Conservation (phyloP, 1,140 invertebrate species). For the Drosophila parabipectinata region DNA sequence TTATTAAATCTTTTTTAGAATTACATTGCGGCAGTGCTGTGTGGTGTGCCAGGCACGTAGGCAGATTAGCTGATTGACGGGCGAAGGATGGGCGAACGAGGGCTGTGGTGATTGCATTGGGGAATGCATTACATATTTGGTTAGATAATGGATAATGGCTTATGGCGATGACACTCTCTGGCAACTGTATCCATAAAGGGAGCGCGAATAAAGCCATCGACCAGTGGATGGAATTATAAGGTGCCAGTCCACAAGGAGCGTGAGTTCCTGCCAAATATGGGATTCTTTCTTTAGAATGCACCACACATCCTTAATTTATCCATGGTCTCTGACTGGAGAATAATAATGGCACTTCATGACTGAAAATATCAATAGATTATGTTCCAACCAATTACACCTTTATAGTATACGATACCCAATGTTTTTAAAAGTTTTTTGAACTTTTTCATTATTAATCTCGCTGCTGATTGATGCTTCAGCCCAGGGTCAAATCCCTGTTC, state of each 20-base stretch:
- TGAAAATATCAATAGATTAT: constrained; percentile 1
- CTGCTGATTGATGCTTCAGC: constrained; percentile 51
- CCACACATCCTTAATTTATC: constrained; percentile 19
- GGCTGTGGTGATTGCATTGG: constrained; percentile 31
- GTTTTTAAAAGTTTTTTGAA: constrained; percentile 12
- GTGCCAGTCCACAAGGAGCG: constrained; percentile 22
- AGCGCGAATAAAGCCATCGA: constrained; percentile 26
- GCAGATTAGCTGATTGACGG: constrained; percentile 55
- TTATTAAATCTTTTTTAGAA: constrained; percentile 31
- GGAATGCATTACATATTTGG: constrained; percentile 51
- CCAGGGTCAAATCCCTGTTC: constrained; percentile 17
- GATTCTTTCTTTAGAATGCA: constrained; percentile 3
- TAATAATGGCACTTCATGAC: constrained; percentile 13
- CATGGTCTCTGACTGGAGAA: constrained; percentile 3
- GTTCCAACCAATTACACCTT: constrained; percentile 18
- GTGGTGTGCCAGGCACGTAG: constrained; percentile 71
- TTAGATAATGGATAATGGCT: constrained; percentile 40
- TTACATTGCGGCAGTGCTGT: constrained; percentile 41
- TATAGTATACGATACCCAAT: not conserved
- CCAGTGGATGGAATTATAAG: constrained; percentile 14
- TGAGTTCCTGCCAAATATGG: constrained; percentile 38
- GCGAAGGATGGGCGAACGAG: not conserved
- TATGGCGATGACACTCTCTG: constrained; percentile 19
- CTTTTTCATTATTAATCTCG: constrained; percentile 31
- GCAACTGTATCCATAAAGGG: constrained; percentile 29